phyloP scores from a whole-genome alignment of 2,797 vertebrate genomes.

The Coracias cyanogaster region DNA sequence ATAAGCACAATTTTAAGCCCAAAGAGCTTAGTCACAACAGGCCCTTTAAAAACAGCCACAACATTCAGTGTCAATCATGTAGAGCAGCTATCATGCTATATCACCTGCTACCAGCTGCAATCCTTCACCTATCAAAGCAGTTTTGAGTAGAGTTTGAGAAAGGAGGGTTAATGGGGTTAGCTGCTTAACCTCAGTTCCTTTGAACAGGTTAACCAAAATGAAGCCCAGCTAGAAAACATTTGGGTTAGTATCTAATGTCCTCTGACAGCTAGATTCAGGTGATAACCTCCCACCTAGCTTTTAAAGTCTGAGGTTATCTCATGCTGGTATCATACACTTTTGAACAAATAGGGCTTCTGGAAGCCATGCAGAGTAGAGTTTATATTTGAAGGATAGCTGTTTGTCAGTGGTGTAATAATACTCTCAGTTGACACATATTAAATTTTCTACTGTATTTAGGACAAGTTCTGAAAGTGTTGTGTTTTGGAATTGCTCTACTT shows the following conservation, averaged over 20 bases:
- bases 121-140: slow-evolving; percentile 3
- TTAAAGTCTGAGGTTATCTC: background rate
- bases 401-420: background rate
- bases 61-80: background rate
- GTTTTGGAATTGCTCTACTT: background rate
- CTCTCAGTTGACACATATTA: background rate
- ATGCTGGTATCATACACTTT: background rate
- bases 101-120: background rate
- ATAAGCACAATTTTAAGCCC: background rate
- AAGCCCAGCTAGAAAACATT: background rate
- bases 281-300: background rate
- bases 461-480: background rate
- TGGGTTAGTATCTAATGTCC: background rate
- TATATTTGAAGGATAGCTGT: background rate
- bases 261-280: background rate
- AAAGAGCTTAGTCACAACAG: background rate
- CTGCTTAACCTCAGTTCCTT: background rate
- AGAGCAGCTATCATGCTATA: background rate
- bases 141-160: slow-evolving; percentile 18
- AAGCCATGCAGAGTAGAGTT: background rate
- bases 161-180: background rate
- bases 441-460: background rate
- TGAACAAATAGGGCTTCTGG: background rate
- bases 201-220: slow-evolving; percentile 12
- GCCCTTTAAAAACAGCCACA: background rate